Evolutionary conservation across 2,113 vertebrate genomes (phyloP), one percentile per base, ranked within the genome.

Genomic region (Oreochromis tanganicae): DNA sequence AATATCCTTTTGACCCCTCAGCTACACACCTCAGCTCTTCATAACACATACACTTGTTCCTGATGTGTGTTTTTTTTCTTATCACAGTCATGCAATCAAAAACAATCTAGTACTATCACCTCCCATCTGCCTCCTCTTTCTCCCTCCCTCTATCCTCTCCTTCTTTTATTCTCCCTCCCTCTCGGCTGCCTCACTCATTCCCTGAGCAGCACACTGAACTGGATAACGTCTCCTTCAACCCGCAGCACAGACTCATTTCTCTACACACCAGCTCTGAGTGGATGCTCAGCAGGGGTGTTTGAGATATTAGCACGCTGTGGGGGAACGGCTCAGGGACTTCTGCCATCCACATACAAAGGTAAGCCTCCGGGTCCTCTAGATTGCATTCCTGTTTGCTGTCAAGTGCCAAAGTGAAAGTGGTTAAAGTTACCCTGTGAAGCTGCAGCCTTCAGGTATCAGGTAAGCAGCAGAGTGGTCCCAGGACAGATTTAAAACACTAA

Each of bases 201-300:
- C 88, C 91, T 82, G 89, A 94, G 94, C 91, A 82, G 91, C 90
- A 85, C 84, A 82, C 83, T 85, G 87, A 88, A 86, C 92, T 91
- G 95, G 93, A 95, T 92, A 94, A 87, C 89, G 87, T 92, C 91
- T 94, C 91, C 85, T 91, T 88, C 95, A 92, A 89, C 94, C 89
- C 81, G 91, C 95, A 90, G 94, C 93, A 92, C 94, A 94, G 94
- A 89, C 95, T 96, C 93, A 96, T 96, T 97, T 96, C 95, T 95
- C 94, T 90, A 89, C 94, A 95, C 96, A 97, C 95, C 96, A 97
- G 96, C 96, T 97, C 96, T 96, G 95, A 96, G 96, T 94, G 92
- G 92, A 93, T 94, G 92, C 96, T 96, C 96, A 97, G 95, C 92
- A 96, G 96, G 96, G 96, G 96, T 97, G 96, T 96, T 91, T 93